Evolutionary conservation across 1,140 invertebrate species (phyloP).

Genomic region (Trigoniulus corallinus): DNA sequence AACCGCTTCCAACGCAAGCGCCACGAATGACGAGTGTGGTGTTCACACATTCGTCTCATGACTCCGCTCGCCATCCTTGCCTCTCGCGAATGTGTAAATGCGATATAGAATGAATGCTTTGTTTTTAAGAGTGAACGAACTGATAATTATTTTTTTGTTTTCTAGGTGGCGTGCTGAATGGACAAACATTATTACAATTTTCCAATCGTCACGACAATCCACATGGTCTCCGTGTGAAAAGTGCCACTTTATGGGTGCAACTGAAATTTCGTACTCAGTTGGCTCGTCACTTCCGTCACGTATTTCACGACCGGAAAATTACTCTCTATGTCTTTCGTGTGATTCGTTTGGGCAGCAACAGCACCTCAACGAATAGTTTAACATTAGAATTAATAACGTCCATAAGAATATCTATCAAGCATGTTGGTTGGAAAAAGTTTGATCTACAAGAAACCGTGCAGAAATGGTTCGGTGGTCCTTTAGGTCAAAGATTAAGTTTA

Average conservation of each 20-base stretch:
- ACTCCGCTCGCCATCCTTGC: no score
- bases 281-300: constrained; percentile 18
- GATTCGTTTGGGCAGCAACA: constrained; percentile 8
- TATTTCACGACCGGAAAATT: constrained; percentile 28
- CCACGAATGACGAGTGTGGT: no score
- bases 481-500: constrained; percentile 39
- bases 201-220: constrained; percentile 36
- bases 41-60: no score
- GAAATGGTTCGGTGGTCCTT: constrained; percentile 26
- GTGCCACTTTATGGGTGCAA: constrained; percentile 55
- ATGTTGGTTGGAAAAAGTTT: constrained; percentile 68
- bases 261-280: constrained; percentile 37
- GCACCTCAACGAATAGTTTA: background rate
- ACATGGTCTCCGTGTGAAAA: constrained; percentile 44
- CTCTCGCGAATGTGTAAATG: no score
- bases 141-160: no score
- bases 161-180: constrained; percentile 57
- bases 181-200: constrained; percentile 68
- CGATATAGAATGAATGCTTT: no score
- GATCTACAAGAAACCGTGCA: constrained; percentile 52
- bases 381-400: constrained; percentile 30
- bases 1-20: no score
- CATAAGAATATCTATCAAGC: constrained; percentile 42
- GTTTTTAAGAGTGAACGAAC: no score
- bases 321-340: constrained; percentile 49